These are phyloP conservation scores for Mythimna impura DNA, from an alignment of 2,888 invertebrate species.

Conservation along the genomic window DNA sequence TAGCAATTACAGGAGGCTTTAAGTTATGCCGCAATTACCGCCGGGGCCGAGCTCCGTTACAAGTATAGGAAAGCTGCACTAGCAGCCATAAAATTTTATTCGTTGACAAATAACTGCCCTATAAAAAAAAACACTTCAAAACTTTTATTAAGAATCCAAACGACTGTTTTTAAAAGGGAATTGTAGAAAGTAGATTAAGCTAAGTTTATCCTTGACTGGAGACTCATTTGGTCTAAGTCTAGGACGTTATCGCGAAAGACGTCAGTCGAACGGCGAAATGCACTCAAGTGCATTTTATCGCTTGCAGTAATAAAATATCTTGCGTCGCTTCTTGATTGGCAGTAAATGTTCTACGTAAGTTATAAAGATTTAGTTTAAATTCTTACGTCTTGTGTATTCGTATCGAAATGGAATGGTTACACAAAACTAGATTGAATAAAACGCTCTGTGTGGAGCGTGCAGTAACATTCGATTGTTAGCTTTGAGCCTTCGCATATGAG, in stretches of 20 bases:
- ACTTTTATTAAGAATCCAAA: background rate
- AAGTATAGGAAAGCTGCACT: slow-evolving; percentile 27
- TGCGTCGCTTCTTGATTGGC: slow-evolving; percentile 44
- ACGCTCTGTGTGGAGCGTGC: slow-evolving; percentile 5
- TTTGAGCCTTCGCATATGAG: slow-evolving; percentile 12
- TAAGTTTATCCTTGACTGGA: slow-evolving; percentile 14
- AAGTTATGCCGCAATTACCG: slow-evolving; percentile 36
- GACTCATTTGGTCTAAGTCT: slow-evolving; percentile 34
- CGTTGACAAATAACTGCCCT: slow-evolving; percentile 35
- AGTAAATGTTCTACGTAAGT: slow-evolving; percentile 34
- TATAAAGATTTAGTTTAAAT: slow-evolving; percentile 18
- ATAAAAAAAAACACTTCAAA: slow-evolving; percentile 26
- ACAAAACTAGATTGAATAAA: slow-evolving; percentile 27
- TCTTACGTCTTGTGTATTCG: slow-evolving; percentile 11
- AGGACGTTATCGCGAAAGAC: slow-evolving; percentile 42
- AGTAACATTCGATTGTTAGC: slow-evolving; percentile 16
- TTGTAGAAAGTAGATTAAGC: slow-evolving; percentile 9
- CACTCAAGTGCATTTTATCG: slow-evolving; percentile 56
- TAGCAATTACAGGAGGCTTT: slow-evolving; percentile 32
- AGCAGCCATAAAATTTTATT: slow-evolving; percentile 35
- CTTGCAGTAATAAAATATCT: slow-evolving; percentile 52
- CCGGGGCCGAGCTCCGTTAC: slow-evolving; percentile 14
- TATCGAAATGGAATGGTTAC: background rate
- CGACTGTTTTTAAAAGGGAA: background rate
- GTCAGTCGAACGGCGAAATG: slow-evolving; percentile 40